Evolutionary conservation across 1,140 invertebrate species (phyloP).

Genomic region (Cotesia typhae): DNA sequence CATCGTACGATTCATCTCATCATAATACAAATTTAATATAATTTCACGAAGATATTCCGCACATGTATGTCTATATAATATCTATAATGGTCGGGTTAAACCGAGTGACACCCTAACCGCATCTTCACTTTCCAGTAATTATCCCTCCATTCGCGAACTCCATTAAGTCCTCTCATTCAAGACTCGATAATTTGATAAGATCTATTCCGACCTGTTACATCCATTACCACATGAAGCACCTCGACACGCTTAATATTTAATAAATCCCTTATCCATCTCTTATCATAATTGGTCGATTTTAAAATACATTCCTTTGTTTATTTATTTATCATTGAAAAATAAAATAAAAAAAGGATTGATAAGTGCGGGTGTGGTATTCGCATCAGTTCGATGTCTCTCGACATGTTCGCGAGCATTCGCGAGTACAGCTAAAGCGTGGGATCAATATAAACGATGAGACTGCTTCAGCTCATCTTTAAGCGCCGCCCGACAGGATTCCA

Average conservation of each 20-base stretch:
- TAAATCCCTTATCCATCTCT: too few relatives aligned
- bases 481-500: slow-evolving; percentile 49
- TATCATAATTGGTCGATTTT: too few relatives aligned
- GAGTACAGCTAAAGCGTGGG: slow-evolving; percentile 46
- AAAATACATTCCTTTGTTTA: neutral
- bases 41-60: neutral
- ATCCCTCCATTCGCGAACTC: neutral
- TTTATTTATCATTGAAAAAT: neutral
- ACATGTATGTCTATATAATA: neutral
- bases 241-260: too few relatives aligned
- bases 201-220: slow-evolving; percentile 11
- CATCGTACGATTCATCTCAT: slow-evolving; percentile 6
- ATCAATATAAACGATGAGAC: slow-evolving; percentile 67
- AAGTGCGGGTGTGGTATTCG: slow-evolving; percentile 31
- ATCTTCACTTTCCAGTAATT: slow-evolving; percentile 24
- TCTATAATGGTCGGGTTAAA: neutral
- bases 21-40: neutral
- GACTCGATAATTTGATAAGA: slow-evolving; percentile 8
- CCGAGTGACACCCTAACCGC: slow-evolving; percentile 27
- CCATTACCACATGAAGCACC: too few relatives aligned
- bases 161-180: slow-evolving; percentile 4
- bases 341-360: slow-evolving; percentile 3
- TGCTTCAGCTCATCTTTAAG: slow-evolving; percentile 66
- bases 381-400: slow-evolving; percentile 40
- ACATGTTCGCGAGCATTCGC: slow-evolving; percentile 24